These are phyloP conservation scores for Heteropelma amictum DNA, from an alignment of 2,888 invertebrate species.

Conservation along the genomic window DNA sequence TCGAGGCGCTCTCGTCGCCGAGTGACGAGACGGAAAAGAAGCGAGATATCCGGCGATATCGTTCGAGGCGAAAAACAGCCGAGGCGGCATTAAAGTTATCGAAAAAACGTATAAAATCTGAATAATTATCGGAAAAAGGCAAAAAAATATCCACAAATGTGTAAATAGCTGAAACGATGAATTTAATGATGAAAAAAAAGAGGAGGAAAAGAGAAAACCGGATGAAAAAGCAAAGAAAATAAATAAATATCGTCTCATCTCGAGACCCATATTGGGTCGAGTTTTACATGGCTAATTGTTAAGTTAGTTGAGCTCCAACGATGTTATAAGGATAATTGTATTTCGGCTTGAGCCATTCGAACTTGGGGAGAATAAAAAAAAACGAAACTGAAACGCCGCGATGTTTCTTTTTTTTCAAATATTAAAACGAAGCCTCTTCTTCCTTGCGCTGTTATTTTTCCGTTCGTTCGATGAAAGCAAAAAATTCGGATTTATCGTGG, in stretches of 20 bases:
- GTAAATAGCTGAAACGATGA: slow-evolving; percentile 44
- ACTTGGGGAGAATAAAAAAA: slow-evolving; percentile 3
- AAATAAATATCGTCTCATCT: slow-evolving; percentile 27
- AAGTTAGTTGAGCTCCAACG: slow-evolving; percentile 34
- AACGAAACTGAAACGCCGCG: neutral
- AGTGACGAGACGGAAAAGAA: too few relatives aligned
- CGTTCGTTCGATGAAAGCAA: too few relatives aligned
- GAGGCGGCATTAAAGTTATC: slow-evolving; percentile 1
- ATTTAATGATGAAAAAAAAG: slow-evolving; percentile 28
- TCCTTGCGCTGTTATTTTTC: too few relatives aligned
- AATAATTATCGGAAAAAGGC: too few relatives aligned
- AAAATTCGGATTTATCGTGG: too few relatives aligned
- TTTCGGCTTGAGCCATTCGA: slow-evolving; percentile 1
- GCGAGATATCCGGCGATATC: too few relatives aligned
- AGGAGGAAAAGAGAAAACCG: slow-evolving; percentile 6
- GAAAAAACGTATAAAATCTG: slow-evolving; percentile 9
- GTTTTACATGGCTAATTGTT: slow-evolving; percentile 44
- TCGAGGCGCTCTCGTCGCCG: too few relatives aligned
- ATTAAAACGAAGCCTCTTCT: too few relatives aligned
- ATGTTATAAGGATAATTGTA: slow-evolving; percentile 14
- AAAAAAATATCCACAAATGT: neutral
- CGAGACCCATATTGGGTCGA: slow-evolving; percentile 46
- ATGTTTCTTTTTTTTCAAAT: neutral
- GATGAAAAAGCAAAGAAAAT: slow-evolving; percentile 18
- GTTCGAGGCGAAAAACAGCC: too few relatives aligned